Evolutionary conservation across 1,140 invertebrate genomes (phyloP).

Genomic region (Prorops nasuta): DNA sequence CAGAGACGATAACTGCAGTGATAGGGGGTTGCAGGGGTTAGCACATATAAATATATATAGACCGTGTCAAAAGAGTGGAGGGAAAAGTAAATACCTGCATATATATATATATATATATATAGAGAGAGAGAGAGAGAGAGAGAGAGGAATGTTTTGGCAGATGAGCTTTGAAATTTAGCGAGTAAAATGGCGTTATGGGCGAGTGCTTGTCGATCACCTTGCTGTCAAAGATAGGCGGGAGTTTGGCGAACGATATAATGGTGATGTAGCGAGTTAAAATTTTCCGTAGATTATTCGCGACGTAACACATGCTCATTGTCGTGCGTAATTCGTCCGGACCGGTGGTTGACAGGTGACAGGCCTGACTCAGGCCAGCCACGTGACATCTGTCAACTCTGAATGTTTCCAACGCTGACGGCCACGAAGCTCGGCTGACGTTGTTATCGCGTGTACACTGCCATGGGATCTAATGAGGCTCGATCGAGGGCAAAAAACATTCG

Average conservation of each 20-base stretch:
- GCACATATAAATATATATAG: no score
- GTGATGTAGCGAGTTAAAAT: constrained; percentile 34
- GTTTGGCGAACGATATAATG: constrained; percentile 24
- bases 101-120: no score
- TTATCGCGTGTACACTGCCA: constrained; percentile 35
- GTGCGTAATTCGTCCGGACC: constrained; percentile 43
- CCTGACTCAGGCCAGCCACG: constrained; percentile 40
- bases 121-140: constrained; percentile 8
- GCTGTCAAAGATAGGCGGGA: constrained; percentile 24
- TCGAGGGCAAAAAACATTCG: no score
- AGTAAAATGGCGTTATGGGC: constrained; percentile 15
- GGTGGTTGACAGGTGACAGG: constrained; percentile 46
- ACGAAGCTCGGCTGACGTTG: constrained; percentile 20
- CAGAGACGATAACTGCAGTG: no score
- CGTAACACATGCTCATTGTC: constrained; percentile 33
- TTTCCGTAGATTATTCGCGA: constrained; percentile 39
- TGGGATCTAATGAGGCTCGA: constrained; percentile 40
- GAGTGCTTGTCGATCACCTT: constrained; percentile 30
- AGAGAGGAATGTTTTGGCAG: no score
- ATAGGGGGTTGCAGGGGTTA: no score
- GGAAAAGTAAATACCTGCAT: no score
- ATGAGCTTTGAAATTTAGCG: no score
- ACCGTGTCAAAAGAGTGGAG: no score
- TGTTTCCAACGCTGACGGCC: constrained; percentile 43
- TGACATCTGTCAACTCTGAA: constrained; percentile 50